Conservation (phyloP, 2,797 vertebrate genomes). For the Rachycentron canadum region DNA sequence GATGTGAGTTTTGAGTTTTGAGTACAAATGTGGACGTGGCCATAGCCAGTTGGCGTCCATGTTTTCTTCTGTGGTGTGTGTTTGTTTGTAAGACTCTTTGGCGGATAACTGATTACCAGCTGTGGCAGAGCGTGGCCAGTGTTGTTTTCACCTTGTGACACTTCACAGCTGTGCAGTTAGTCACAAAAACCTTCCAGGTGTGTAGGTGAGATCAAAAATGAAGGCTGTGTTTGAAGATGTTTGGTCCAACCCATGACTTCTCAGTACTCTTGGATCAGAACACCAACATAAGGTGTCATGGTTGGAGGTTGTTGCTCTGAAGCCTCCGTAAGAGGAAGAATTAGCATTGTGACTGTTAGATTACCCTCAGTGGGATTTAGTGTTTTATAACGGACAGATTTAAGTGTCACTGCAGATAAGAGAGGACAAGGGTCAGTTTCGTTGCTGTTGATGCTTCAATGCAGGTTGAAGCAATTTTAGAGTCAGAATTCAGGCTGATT, state of each 20-base stretch:
- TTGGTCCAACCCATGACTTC: no score
- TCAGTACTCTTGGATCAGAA: no score
- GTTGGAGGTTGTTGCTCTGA: not conserved
- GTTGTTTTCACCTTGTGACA: no score
- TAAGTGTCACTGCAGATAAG: conserved; percentile 27
- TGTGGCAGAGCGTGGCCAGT: no score
- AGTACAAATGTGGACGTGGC: not conserved
- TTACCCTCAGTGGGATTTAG: not conserved
- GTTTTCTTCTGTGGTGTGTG: not conserved
- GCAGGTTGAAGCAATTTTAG: not conserved
- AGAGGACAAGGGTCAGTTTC: conserved; percentile 4
- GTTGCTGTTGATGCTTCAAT: conserved; percentile 4
- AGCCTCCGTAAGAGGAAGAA: not conserved
- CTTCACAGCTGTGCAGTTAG: no score
- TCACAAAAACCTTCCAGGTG: no score
- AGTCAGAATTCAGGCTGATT: conserved; percentile 6
- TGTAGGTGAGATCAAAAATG: no score
- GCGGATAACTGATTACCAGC: conserved; percentile 13
- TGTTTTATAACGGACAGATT: conserved; percentile 30
- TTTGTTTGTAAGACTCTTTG: conserved; percentile 15
- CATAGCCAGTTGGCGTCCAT: not conserved
- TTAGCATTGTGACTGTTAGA: not conserved
- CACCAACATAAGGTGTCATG: no score
- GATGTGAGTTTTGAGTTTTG: not conserved
- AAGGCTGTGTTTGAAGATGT: no score